A percentile compares a stretch with the other conserved stretches of the same genome.
phyloP scores from a whole-genome alignment of 1,140 invertebrate genomes.

The Leptinotarsa undecemlineata region DNA sequence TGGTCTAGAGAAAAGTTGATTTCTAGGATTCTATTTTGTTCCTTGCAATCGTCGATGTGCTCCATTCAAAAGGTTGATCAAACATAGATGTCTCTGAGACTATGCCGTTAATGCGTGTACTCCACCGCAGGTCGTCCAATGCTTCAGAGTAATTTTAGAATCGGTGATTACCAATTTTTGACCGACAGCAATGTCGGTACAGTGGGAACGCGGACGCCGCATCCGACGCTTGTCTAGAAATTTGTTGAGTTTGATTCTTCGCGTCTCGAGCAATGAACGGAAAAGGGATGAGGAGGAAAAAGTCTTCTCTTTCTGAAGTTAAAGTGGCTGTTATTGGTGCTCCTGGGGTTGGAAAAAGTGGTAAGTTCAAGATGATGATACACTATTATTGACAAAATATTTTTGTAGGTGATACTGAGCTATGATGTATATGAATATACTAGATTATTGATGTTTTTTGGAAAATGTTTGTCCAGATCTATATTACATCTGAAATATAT shows the following conservation, averaged over 20 bases:
- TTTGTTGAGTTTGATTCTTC: not conserved
- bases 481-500: no score
- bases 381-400: no score
- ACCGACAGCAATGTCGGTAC: not conserved
- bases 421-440: no score
- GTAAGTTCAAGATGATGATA: constrained; percentile 60
- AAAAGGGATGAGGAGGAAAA: constrained; percentile 81
- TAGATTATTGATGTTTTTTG: no score
- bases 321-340: constrained; percentile 86
- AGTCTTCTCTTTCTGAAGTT: constrained; percentile 84
- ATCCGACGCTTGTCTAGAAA: not conserved
- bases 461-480: no score
- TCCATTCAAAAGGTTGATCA: not conserved
- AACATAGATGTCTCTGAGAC: not conserved
- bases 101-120: not conserved
- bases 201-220: not conserved
- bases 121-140: not conserved
- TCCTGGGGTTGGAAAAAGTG: constrained; percentile 85
- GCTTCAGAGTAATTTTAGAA: constrained; percentile 27
- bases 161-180: constrained; percentile 20
- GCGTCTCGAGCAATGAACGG: constrained; percentile 59
- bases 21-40: no score
- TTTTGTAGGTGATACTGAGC: no score
- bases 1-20: no score
- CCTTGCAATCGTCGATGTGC: no score